Base-by-base conservation (phyloP, 2,888 invertebrate genomes). In the Platypus cylindrus region DNA sequence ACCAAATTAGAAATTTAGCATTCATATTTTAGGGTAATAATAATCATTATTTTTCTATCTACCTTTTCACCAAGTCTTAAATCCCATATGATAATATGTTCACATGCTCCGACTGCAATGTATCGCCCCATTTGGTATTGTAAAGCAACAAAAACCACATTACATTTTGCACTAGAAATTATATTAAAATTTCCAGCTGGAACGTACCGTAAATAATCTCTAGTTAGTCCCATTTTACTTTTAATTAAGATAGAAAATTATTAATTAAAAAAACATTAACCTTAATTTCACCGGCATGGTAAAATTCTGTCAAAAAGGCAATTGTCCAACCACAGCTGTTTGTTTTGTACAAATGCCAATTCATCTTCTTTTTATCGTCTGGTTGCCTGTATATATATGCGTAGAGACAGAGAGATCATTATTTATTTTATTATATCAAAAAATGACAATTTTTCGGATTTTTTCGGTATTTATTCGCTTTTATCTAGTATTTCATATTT, bases 11-110 rank as follows among this genome's bases (percentile, higher is more conserved):
- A n/a, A 20, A 20, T 20, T 20, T 7, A 5, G 20, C 9, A 20
- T 20, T 7, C 9, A 20, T 20, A 7, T 9, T 9, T 20, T 20
- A 7, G 9, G 5, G 9, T 5, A 20, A 7, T 20, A 20, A 20
- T 5, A 20, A 20, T 5, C 20, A 25, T 8, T n/a, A n/a, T n/a
- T n/a, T n/a, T n/a, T 22, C 15, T 28, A 32, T 15, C 52, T 60
- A 83, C 80, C 69, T 80, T 83, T 60, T 85, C 80, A 24, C 81
- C 78, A 5, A 85, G 75, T 55, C 85, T 73, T 56, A 94, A 70
- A 66, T 97, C 95, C 91, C 94, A 97, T 52, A 97, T 72, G 52
- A 83, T 74, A 40, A 93, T 81, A 71, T 90, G 81, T 67, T 97
- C 94, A 54, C 89, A 86, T 5, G 89, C 90, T 32, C 86, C 90